A percentile compares a stretch with the other conserved stretches of the same genome.
Evolutionary conservation across 2,888 invertebrate genomes (phyloP).

Genomic region (Coelogynopora nodosa): DNA sequence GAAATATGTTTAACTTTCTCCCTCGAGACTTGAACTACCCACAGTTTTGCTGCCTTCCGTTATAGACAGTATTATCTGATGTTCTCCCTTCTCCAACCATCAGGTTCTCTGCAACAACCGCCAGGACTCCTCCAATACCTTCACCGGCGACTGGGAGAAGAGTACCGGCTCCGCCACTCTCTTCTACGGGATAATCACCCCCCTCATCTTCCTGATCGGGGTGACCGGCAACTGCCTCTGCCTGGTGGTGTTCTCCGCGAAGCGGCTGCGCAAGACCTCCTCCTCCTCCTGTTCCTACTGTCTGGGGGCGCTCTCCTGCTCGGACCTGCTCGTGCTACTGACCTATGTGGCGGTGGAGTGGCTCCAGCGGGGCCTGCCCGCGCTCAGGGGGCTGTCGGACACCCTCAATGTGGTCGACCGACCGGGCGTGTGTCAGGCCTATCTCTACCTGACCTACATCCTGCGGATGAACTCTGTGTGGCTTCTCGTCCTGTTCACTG

Average conservation of each 20-base stretch:
- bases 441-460: constrained; percentile 68
- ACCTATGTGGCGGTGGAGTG: constrained; percentile 2
- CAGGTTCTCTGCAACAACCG: too few relatives aligned
- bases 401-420: constrained; percentile 48
- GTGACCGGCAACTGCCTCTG: constrained; percentile 17
- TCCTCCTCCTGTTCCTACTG: constrained; percentile 32
- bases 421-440: constrained; percentile 70
- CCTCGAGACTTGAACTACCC: too few relatives aligned
- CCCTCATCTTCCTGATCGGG: background rate
- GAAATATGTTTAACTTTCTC: too few relatives aligned
- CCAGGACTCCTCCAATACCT: too few relatives aligned
- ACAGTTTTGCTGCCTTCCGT: too few relatives aligned
- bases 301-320: constrained; percentile 2
- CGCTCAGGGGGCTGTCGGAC: background rate
- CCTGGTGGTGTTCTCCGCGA: background rate
- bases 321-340: constrained; percentile 23
- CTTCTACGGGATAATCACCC: constrained; percentile 27
- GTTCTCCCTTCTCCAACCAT: too few relatives aligned
- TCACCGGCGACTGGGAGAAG: too few relatives aligned
- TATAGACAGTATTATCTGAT: too few relatives aligned
- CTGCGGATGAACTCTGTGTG: constrained; percentile 56
- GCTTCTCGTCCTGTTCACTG: constrained; percentile 56
- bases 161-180: constrained; percentile 9
- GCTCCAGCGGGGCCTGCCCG: constrained; percentile 19
- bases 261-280: background rate